Evolutionary conservation across 2,888 invertebrate species (phyloP).

Genomic region (Euzophera pinguis): DNA sequence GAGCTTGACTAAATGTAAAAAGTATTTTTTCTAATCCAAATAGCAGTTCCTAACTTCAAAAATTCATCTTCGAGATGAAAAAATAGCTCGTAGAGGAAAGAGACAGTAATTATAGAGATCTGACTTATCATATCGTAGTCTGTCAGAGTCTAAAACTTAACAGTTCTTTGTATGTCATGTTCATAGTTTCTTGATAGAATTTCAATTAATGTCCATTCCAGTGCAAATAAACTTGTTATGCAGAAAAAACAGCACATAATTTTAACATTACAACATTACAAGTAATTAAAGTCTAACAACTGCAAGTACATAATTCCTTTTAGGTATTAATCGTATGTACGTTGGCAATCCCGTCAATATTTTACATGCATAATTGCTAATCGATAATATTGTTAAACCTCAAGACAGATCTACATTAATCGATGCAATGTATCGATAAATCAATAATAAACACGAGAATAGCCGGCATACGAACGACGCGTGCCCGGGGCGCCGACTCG

Average conservation of each 20-base stretch:
- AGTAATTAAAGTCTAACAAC: background rate
- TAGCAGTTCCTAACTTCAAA: too few species aligned
- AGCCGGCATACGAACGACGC: constrained; percentile 19
- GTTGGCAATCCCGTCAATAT: constrained; percentile 6
- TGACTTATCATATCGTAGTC: too few species aligned
- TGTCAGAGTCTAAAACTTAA: background rate
- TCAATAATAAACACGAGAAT: constrained; percentile 21
- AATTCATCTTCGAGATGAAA: too few species aligned
- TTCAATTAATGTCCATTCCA: background rate
- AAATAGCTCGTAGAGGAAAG: too few species aligned
- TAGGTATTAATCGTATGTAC: constrained; percentile 6
- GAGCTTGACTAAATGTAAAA: too few species aligned
- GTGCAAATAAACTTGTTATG: background rate
- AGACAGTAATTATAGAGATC: too few species aligned
- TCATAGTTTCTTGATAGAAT: background rate
- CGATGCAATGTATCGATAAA: constrained; percentile 10
- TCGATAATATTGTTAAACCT: constrained; percentile 9
- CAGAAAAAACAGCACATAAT: background rate
- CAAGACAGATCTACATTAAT: constrained; percentile 10
- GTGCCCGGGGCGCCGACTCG: constrained; percentile 13
- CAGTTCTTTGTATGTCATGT: background rate
- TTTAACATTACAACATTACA: constrained; percentile 3
- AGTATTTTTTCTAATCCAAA: too few species aligned
- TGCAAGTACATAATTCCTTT: constrained; percentile 1
- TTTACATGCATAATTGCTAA: constrained; percentile 12